Conservation (phyloP, 2,797 vertebrate species). For the Gadopsis bispinosus region DNA sequence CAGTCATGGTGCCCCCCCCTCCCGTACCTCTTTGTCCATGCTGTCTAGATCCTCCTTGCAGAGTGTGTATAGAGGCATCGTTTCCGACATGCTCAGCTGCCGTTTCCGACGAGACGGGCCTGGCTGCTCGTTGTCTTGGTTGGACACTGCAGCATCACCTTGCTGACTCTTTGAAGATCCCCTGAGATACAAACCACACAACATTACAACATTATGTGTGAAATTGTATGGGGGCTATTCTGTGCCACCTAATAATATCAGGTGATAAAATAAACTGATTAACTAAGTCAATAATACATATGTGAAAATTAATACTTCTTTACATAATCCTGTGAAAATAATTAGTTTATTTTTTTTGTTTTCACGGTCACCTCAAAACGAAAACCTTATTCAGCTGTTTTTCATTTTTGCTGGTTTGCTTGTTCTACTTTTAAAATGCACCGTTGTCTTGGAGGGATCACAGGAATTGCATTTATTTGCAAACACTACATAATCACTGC, state of each 20-base stretch:
- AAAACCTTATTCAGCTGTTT: not conserved
- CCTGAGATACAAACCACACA: conserved; percentile 76
- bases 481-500: conserved; percentile 15
- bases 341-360: not conserved
- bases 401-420: not conserved
- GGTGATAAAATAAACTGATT: not conserved
- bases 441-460: not conserved
- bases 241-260: not conserved
- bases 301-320: not conserved
- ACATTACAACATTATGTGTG: no score
- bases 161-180: conserved; percentile 85
- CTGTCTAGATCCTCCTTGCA: conserved; percentile 98
- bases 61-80: conserved; percentile 95
- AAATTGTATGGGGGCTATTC: not conserved
- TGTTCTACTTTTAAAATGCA: not conserved
- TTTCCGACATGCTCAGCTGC: conserved; percentile 97
- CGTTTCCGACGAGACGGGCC: conserved; percentile 91
- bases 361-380: not conserved
- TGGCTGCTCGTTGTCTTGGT: conserved; percentile 88
- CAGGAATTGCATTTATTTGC: conserved; percentile 6
- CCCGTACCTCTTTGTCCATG: conserved; percentile 98
- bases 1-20: not conserved
- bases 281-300: not conserved
- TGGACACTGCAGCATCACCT: conserved; percentile 67
- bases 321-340: not conserved